Base-by-base conservation (phyloP, 2,888 invertebrate genomes). In the Stratiomys singularior region DNA sequence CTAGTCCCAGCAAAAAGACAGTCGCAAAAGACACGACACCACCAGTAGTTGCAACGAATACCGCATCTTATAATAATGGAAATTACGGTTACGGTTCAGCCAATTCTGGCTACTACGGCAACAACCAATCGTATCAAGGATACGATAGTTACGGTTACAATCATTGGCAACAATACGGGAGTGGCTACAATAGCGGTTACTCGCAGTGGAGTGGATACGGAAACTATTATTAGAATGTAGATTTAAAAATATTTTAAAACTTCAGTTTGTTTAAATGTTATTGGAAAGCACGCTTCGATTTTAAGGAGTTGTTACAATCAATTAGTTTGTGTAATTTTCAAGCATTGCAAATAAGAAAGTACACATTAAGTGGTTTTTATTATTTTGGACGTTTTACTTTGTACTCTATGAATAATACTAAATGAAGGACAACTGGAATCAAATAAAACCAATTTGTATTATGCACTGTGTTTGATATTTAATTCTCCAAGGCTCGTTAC, bases 181-280 rank as follows among this genome's bases (percentile, higher is more conserved):
- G 72, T 23, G 74, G 77, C 28, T 78, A 78, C 81, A 86, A 88
- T 76, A 88, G 87, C 15, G 87, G 88, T 44, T 90, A 90, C 81
- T 89, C 89, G 79, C 91, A 91, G 81, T 91, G 91, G 91, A 89
- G 90, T 71, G 89, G 89, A 56, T 91, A 90, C 79, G 84, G 86
- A 27, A 87, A 85, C 78, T 87, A 81, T 69, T 81, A 81, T 69
- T 81, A 80, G 78, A 56, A 74, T 77, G 72, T 60, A 25, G 21
- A 9, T 37, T 37, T 37, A 37, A 5, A 9, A 5, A 37, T 37
- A 9, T 37, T 37, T 37, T 60, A 44, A 11, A 18, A 66, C 18
- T 72, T 56, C 28, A 56, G 52, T 72, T 72, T 52, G 52, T 28
- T 56, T 30, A 56, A 71, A 56, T 27, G 15, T 66, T 5, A 23